A percentile compares a stretch with the other conserved stretches of the same genome.
Conservation (phyloP, 1,140 invertebrate genomes). For the Atta colombica region DNA sequence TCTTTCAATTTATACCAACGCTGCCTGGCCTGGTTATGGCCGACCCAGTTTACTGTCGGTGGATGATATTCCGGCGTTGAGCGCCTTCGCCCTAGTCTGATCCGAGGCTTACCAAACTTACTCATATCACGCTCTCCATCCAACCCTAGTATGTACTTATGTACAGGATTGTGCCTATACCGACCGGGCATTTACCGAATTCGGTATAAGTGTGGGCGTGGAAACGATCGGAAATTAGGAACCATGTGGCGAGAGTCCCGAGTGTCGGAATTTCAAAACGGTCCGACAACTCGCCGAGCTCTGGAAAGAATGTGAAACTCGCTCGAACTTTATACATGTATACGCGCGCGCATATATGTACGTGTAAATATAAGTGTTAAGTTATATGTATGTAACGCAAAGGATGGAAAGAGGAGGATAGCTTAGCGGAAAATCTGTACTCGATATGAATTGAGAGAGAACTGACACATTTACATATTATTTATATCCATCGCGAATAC, state of each 20-base stretch:
- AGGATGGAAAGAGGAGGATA: neutral
- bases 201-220: conserved; percentile 48
- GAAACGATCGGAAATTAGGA: conserved; percentile 79
- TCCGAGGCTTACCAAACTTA: conserved; percentile 72
- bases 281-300: conserved; percentile 65
- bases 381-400: conserved; percentile 16
- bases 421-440: conserved; percentile 56
- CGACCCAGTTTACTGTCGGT: conserved; percentile 44
- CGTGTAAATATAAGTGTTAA: neutral
- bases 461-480: conserved; percentile 18
- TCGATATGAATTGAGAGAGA: conserved; percentile 48
- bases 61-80: conserved; percentile 46
- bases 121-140: conserved; percentile 47
- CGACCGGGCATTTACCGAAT: conserved; percentile 44
- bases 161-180: conserved; percentile 36
- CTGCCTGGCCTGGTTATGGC: conserved; percentile 30
- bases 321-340: conserved; percentile 54
- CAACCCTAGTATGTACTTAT: conserved; percentile 42
- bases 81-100: conserved; percentile 62
- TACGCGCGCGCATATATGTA: neutral
- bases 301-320: conserved; percentile 73
- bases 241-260: conserved; percentile 67
- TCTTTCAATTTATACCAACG: conserved; percentile 59
- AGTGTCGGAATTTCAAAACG: conserved; percentile 73
- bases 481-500: conserved; percentile 14